Conservation (phyloP, 2,113 vertebrate species). For the Spheniscus mendiculus region DNA sequence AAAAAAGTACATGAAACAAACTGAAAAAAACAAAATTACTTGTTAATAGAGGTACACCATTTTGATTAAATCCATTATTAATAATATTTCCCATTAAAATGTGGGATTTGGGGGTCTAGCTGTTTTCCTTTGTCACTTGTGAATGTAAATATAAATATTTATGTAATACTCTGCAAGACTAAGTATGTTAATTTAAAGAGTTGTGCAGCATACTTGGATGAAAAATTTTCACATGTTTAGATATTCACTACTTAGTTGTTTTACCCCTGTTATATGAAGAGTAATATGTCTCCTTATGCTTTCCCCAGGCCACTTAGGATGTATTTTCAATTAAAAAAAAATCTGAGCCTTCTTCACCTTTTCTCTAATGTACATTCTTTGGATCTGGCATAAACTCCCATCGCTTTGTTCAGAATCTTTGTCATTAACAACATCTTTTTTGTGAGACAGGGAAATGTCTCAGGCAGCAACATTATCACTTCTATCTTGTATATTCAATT, state of each 20-base stretch:
- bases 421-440: not conserved
- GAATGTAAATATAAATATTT: not conserved
- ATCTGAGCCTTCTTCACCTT: not conserved
- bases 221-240: not conserved
- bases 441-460: not conserved
- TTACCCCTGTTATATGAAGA: not conserved
- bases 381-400: not conserved
- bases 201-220: not conserved
- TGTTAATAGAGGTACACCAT: not conserved
- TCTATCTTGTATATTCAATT: not conserved
- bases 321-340: not conserved
- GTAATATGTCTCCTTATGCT: not conserved
- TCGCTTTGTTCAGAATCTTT: not conserved
- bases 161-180: not conserved
- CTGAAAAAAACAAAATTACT: not conserved
- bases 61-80: not conserved
- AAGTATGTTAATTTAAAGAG: not conserved
- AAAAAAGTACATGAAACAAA: not conserved
- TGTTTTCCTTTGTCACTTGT: not conserved
- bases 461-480: not conserved
- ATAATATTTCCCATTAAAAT: not conserved
- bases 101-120: not conserved
- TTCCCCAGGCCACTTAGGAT: not conserved
- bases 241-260: not conserved
- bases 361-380: not conserved